A percentile compares a stretch with the other conserved stretches of the same genome.
phyloP scores from a whole-genome alignment of 2,888 invertebrate species.

The Drosophila peninsularis region DNA sequence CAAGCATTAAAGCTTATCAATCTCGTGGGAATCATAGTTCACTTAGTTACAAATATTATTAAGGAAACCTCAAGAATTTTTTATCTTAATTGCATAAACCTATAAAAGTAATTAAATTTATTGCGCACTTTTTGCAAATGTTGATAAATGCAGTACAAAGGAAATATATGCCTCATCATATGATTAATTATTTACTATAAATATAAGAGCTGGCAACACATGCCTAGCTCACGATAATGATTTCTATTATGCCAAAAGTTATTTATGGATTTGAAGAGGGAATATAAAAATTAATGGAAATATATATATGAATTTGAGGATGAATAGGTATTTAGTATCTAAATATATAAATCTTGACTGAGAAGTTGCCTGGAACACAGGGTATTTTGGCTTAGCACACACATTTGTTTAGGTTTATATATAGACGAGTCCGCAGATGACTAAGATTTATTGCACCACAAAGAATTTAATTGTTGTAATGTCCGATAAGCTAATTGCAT shows the following conservation, averaged over 20 bases:
- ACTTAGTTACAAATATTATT: too few relatives aligned
- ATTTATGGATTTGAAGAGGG: neutral
- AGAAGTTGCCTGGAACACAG: neutral
- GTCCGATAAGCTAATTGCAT: slow-evolving; percentile 1
- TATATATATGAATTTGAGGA: neutral
- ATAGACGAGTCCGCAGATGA: neutral
- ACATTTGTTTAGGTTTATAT: neutral
- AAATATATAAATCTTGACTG: too few relatives aligned
- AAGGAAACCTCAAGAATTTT: too few relatives aligned
- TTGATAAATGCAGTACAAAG: slow-evolving; percentile 4
- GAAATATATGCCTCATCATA: neutral
- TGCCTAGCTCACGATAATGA: neutral
- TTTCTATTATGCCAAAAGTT: neutral
- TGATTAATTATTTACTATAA: neutral
- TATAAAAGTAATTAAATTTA: slow-evolving; percentile 35
- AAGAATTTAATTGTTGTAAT: slow-evolving; percentile 10
- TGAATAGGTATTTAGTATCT: too few relatives aligned
- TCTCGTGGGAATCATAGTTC: neutral
- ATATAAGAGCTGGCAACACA: neutral
- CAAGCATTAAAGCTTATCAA: neutral
- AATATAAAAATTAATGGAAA: neutral
- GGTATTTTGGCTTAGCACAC: neutral
- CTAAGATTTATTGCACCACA: slow-evolving; percentile 4
- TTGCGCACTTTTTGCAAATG: slow-evolving; percentile 28
- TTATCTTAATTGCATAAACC: neutral